A percentile compares a stretch with the other conserved stretches of the same genome.
Evolutionary conservation across 2,797 vertebrate species (phyloP).

Genomic region (Menidia menidia): DNA sequence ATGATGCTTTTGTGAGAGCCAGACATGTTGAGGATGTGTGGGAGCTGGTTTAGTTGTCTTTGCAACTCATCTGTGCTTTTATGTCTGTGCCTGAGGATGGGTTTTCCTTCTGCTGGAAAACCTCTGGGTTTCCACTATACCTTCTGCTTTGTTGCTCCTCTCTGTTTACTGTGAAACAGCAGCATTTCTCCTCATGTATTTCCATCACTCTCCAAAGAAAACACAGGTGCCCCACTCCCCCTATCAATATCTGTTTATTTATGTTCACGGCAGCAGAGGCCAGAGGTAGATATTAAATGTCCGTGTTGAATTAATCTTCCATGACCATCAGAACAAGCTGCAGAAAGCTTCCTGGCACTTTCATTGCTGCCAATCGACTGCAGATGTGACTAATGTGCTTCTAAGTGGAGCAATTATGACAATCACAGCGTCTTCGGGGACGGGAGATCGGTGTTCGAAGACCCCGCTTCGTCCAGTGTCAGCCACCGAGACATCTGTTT

Average conservation of each 20-base stretch:
- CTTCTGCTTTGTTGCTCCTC: slow-evolving; percentile 52
- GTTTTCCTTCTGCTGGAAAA: slow-evolving; percentile 73
- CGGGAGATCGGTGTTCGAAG: slow-evolving; percentile 60
- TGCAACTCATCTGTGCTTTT: slow-evolving; percentile 65
- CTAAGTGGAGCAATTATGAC: slow-evolving; percentile 74
- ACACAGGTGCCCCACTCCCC: slow-evolving; percentile 42
- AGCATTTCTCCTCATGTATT: slow-evolving; percentile 48
- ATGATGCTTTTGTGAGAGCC: slow-evolving; percentile 28
- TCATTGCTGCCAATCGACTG: slow-evolving; percentile 63
- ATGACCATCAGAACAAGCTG: slow-evolving; percentile 52
- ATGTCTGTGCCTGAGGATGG: slow-evolving; percentile 66
- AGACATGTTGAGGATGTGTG: slow-evolving; percentile 44
- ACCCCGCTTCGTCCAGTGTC: slow-evolving; percentile 37
- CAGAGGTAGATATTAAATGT: slow-evolving; percentile 67
- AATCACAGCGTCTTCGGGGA: slow-evolving; percentile 70
- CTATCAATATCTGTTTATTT: slow-evolving; percentile 65
- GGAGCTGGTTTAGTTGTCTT: slow-evolving; percentile 54
- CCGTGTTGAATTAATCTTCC: slow-evolving; percentile 57
- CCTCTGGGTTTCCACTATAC: slow-evolving; percentile 61
- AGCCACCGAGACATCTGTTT: slow-evolving; percentile 43
- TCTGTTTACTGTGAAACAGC: slow-evolving; percentile 58
- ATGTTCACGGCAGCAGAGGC: slow-evolving; percentile 45
- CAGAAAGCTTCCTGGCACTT: slow-evolving; percentile 65
- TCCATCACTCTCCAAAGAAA: slow-evolving; percentile 54
- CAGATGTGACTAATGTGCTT: slow-evolving; percentile 74